phyloP scores from a whole-genome alignment of 2,888 invertebrate genomes.

The Thera britannica region DNA sequence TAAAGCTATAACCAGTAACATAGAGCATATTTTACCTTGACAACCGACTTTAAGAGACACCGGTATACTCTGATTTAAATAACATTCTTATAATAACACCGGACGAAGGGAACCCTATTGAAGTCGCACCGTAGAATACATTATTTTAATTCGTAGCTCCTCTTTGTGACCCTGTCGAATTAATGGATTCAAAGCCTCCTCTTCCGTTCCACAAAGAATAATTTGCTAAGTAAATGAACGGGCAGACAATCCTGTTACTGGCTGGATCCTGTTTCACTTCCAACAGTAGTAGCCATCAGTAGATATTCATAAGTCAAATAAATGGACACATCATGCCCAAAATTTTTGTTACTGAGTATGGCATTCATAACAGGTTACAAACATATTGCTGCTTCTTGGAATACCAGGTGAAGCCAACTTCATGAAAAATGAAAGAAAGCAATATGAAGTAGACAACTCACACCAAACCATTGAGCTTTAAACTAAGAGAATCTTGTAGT shows the following conservation, averaged over 20 bases:
- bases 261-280: not conserved
- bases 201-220: conserved; percentile 84
- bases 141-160: conserved; percentile 84
- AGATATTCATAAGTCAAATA: not conserved
- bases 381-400: too few species aligned
- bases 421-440: too few species aligned
- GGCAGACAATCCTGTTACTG: conserved; percentile 76
- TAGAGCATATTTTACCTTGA: conserved; percentile 8
- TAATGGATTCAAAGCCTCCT: conserved; percentile 84
- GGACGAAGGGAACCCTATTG: conserved; percentile 81
- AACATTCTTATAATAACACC: conserved; percentile 83
- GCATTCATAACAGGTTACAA: too few species aligned
- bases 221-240: conserved; percentile 85
- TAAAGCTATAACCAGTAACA: not conserved
- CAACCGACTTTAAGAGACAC: conserved; percentile 11
- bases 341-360: not conserved
- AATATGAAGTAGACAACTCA: too few species aligned
- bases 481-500: not conserved
- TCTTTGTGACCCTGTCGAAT: conserved; percentile 83
- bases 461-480: not conserved
- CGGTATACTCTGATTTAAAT: conserved; percentile 76
- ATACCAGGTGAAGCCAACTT: not conserved
- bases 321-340: not conserved
- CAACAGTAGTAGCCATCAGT: not conserved
- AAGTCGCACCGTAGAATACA: conserved; percentile 79